A percentile compares a stretch with the other conserved stretches of the same genome.
Evolutionary conservation across 2,888 invertebrate species (phyloP).

Genomic region (Protophormia terraenovae): DNA sequence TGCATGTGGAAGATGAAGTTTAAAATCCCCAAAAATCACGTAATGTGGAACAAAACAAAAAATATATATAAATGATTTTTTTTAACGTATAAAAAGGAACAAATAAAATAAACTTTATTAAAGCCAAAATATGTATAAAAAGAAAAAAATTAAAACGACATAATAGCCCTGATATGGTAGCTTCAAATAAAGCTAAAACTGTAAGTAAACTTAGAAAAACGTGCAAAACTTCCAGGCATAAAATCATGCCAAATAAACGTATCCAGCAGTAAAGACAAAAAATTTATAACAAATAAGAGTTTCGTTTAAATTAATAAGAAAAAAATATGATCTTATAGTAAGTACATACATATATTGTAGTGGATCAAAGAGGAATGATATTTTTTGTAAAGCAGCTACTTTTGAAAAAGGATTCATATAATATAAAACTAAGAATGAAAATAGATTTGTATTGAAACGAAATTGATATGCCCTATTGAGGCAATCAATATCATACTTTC

Average conservation of each 20-base stretch:
- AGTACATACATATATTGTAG: background rate
- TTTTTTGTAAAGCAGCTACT: background rate
- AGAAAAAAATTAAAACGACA: slow-evolving; percentile 1
- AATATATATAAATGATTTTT: background rate
- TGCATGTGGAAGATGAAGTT: slow-evolving; percentile 26
- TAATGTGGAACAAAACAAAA: slow-evolving; percentile 37
- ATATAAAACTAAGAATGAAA: background rate
- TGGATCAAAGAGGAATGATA: background rate
- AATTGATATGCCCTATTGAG: too few species aligned
- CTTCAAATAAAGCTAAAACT: slow-evolving; percentile 10
- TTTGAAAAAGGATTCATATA: background rate
- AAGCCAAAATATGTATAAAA: slow-evolving; percentile 1
- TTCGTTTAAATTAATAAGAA: slow-evolving; percentile 9
- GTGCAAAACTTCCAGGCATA: slow-evolving; percentile 60
- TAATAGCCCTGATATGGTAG: slow-evolving; percentile 25
- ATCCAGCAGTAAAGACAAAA: background rate
- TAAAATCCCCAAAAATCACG: slow-evolving; percentile 43
- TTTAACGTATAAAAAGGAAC: background rate
- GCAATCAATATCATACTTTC: too few species aligned
- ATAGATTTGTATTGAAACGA: background rate
- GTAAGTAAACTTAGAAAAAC: slow-evolving; percentile 45
- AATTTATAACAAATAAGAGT: slow-evolving; percentile 48
- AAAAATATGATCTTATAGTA: background rate
- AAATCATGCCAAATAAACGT: slow-evolving; percentile 60
- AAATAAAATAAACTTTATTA: slow-evolving; percentile 41